A percentile compares a stretch with the other conserved stretches of the same genome.
phyloP scores from a whole-genome alignment of 1,140 invertebrate genomes.

The Hyphantria cunea region DNA sequence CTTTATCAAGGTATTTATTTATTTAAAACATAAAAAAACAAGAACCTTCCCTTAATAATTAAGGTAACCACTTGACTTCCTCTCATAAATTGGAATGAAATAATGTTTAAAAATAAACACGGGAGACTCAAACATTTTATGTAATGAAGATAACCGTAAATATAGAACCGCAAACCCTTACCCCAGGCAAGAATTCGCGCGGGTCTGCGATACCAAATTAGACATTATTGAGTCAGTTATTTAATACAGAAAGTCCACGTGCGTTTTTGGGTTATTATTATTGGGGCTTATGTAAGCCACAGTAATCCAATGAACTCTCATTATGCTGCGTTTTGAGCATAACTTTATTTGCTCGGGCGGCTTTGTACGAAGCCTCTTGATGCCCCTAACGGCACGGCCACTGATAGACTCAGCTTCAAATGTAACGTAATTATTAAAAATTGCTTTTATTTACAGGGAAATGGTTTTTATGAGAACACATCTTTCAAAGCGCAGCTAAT shows the following conservation, averaged over 20 bases:
- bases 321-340: constrained; percentile 65
- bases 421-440: constrained; percentile 79
- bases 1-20: too few relatives aligned
- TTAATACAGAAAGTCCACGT: constrained; percentile 67
- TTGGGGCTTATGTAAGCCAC: constrained; percentile 66
- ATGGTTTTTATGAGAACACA: constrained; percentile 28
- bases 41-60: too few relatives aligned
- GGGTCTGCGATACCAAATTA: constrained; percentile 62
- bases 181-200: constrained; percentile 46
- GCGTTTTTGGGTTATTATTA: constrained; percentile 80
- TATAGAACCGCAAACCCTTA: constrained; percentile 43
- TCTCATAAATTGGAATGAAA: not conserved
- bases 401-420: constrained; percentile 59
- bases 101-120: constrained; percentile 37
- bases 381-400: constrained; percentile 67
- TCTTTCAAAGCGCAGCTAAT: constrained; percentile 27
- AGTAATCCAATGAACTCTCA: constrained; percentile 79
- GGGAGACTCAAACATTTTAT: constrained; percentile 36
- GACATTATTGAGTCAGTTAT: constrained; percentile 79
- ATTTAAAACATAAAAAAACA: too few relatives aligned
- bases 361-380: constrained; percentile 61
- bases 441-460: constrained; percentile 53
- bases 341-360: constrained; percentile 72
- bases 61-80: too few relatives aligned
- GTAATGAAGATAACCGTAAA: constrained; percentile 71